Evolutionary conservation across 2,888 invertebrate species (phyloP).

Genomic region (Lepidonotus clava): DNA sequence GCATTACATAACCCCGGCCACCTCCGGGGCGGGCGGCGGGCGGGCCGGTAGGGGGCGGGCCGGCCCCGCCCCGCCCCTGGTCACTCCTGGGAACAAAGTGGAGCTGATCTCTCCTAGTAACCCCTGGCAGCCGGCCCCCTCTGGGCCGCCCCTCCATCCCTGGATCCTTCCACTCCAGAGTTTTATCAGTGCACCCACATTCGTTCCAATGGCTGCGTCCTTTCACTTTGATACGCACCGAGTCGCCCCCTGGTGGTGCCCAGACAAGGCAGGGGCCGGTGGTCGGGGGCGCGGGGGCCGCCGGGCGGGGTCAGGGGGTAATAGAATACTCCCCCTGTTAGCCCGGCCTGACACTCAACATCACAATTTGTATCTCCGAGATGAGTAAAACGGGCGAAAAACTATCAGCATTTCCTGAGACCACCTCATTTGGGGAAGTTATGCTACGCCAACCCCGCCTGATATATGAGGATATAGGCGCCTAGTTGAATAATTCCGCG

Average conservation of each 20-base stretch:
- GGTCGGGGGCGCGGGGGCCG: background rate
- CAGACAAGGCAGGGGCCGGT: background rate
- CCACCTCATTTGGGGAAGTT: too few relatives aligned
- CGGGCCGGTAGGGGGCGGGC: background rate
- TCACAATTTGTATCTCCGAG: background rate
- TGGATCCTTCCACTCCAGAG: background rate
- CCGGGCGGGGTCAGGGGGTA: slow-evolving; percentile 25
- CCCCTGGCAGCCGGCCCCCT: slow-evolving; percentile 24
- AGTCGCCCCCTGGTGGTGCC: slow-evolving; percentile 24
- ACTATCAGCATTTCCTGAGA: background rate
- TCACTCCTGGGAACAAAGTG: slow-evolving; percentile 2
- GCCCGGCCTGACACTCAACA: slow-evolving; percentile 20
- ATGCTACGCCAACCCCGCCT: too few relatives aligned
- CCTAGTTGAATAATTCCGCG: too few relatives aligned
- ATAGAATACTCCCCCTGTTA: slow-evolving; percentile 48
- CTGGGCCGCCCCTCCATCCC: slow-evolving; percentile 1
- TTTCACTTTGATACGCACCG: slow-evolving; percentile 52
- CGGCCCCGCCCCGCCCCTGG: background rate
- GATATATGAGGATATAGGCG: too few relatives aligned
- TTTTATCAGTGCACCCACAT: slow-evolving; percentile 22
- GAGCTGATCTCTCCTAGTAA: slow-evolving; percentile 21
- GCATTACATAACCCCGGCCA: slow-evolving; percentile 36
- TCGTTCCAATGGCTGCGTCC: slow-evolving; percentile 52
- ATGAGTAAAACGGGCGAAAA: background rate
- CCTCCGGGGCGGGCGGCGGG: background rate